These are phyloP conservation scores for Steinernema feltiae DNA, from an alignment of 1,140 invertebrate species.

Conservation along the genomic window DNA sequence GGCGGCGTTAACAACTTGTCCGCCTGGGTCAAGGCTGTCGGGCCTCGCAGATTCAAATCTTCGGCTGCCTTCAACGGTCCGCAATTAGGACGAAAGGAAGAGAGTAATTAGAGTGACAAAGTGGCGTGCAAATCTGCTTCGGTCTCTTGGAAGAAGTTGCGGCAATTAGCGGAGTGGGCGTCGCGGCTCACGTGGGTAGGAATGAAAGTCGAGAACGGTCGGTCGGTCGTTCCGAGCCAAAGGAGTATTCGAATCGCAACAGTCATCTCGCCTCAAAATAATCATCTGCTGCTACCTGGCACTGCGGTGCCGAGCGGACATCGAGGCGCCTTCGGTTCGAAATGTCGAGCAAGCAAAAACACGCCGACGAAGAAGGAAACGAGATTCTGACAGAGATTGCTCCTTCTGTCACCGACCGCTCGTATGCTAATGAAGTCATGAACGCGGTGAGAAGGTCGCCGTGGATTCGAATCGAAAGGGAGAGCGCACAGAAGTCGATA, in stretches of 20 bases:
- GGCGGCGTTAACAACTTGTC: conserved; percentile 13
- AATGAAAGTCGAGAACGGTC: too few species aligned
- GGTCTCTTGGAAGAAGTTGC: neutral
- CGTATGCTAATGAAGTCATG: neutral
- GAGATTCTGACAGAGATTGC: neutral
- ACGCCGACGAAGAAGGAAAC: neutral
- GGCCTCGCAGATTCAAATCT: neutral
- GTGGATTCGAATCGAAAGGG: neutral
- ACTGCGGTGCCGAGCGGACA: neutral
- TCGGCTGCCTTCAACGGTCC: neutral
- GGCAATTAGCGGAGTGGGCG: conserved; percentile 6
- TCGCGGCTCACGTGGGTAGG: too few species aligned
- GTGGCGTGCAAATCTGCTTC: neutral
- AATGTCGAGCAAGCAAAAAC: neutral
- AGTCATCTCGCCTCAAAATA: neutral
- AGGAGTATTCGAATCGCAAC: neutral
- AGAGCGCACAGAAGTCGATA: neutral
- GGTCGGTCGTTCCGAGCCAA: too few species aligned
- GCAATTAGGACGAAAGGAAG: neutral
- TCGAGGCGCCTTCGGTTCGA: neutral
- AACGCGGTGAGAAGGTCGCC: neutral
- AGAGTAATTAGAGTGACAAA: conserved; percentile 12
- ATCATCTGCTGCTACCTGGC: neutral
- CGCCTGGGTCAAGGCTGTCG: neutral
- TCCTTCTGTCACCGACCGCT: neutral